These are phyloP conservation scores for Ichneumon xanthorius DNA, from an alignment of 2,888 invertebrate species.

Conservation along the genomic window DNA sequence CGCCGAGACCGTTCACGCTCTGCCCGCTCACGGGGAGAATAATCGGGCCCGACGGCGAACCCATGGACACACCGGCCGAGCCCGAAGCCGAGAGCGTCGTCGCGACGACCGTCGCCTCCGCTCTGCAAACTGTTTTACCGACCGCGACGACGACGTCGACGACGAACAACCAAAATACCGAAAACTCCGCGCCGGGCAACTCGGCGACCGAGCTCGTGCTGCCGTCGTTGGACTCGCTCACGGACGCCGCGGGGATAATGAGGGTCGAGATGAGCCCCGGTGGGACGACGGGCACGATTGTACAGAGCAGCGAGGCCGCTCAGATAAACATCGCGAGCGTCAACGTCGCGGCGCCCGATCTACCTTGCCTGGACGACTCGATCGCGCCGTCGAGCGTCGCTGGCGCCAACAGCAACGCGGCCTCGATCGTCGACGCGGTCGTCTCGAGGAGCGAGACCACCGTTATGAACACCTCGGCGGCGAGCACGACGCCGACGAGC, in stretches of 20 bases:
- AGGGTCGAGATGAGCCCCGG: slow-evolving; percentile 87
- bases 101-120: slow-evolving; percentile 64
- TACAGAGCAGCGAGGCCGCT: slow-evolving; percentile 82
- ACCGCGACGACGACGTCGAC: slow-evolving; percentile 72
- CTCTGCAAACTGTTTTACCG: slow-evolving; percentile 60
- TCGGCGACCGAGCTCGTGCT: slow-evolving; percentile 78
- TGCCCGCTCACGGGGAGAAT: slow-evolving; percentile 89
- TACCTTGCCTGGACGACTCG: slow-evolving; percentile 82
- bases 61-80: slow-evolving; percentile 80
- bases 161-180: slow-evolving; percentile 72
- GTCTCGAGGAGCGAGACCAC: slow-evolving; percentile 41
- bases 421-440: slow-evolving; percentile 64
- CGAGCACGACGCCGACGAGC: slow-evolving; percentile 69
- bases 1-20: slow-evolving; percentile 89
- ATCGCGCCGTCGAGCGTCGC: slow-evolving; percentile 63
- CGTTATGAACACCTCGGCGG: slow-evolving; percentile 63
- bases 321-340: slow-evolving; percentile 75
- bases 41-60: slow-evolving; percentile 82
- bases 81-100: slow-evolving; percentile 66
- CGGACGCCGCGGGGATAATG: slow-evolving; percentile 80
- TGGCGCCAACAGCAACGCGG: slow-evolving; percentile 39
- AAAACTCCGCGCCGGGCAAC: slow-evolving; percentile 60
- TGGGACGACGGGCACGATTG: slow-evolving; percentile 88
- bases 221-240: slow-evolving; percentile 81
- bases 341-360: slow-evolving; percentile 78